Percentiles rank a stretch among this genome's conserved stretches.
Conservation (phyloP, 2,113 vertebrate genomes). For the Tapirus terrestris region DNA sequence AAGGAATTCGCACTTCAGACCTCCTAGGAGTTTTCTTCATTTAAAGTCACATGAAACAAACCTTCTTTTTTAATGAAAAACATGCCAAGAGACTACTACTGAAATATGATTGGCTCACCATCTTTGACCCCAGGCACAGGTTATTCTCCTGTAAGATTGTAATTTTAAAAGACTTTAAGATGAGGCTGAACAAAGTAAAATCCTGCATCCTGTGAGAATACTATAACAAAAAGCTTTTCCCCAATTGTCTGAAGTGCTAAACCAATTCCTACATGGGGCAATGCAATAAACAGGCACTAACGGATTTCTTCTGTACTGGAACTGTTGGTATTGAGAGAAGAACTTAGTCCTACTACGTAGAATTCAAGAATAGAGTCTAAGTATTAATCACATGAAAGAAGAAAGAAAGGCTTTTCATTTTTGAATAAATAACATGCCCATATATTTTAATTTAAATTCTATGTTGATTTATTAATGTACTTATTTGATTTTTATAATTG, state of each 20-base stretch:
- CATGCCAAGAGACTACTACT: not conserved
- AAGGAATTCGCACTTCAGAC: not conserved
- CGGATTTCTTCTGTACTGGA: not conserved
- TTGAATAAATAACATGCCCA: not conserved
- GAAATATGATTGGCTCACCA: not conserved
- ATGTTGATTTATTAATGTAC: not conserved
- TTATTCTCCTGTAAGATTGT: not conserved
- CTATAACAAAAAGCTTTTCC: not conserved
- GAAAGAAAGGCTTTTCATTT: not conserved
- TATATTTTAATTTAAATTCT: not conserved
- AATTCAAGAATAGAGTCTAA: not conserved
- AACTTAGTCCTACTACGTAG: not conserved
- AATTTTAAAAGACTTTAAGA: not conserved
- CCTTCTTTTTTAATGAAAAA: not conserved
- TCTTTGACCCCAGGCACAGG: not conserved
- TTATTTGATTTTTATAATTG: slow-evolving; percentile 4
- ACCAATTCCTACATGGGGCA: not conserved
- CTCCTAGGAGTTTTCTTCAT: not conserved
- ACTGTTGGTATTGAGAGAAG: not conserved
- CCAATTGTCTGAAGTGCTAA: not conserved
- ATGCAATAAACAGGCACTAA: not conserved
- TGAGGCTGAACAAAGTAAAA: not conserved
- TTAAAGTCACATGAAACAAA: not conserved
- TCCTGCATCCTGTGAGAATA: not conserved
- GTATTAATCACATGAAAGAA: not conserved